These are phyloP conservation scores for Peucedramus taeniatus DNA, from an alignment of 2,113 vertebrate genomes.

Conservation along the genomic window DNA sequence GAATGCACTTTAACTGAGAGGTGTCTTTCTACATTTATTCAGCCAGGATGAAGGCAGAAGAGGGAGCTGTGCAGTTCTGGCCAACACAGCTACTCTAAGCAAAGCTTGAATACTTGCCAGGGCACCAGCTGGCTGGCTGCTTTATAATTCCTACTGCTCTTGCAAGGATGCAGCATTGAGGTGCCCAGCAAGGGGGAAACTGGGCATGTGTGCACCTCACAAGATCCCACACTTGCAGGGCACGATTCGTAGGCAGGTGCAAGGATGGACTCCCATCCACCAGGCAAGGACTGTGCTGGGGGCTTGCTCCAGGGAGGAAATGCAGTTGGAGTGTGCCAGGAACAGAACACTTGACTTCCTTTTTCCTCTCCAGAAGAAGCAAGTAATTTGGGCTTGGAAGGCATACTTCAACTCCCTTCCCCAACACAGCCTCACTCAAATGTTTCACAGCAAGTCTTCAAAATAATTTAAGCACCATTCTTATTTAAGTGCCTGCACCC, in stretches of 20 bases:
- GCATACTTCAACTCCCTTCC: not conserved
- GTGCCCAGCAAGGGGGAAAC: not conserved
- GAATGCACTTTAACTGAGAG: not conserved
- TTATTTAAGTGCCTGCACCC: not conserved
- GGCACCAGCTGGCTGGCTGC: not conserved
- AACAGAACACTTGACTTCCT: not conserved
- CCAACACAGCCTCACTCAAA: not conserved
- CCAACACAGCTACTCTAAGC: not conserved
- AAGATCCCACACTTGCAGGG: not conserved
- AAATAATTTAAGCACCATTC: not conserved
- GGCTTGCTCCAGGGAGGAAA: not conserved
- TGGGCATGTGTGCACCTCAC: too few relatives aligned
- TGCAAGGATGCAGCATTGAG: not conserved
- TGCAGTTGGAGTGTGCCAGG: not conserved
- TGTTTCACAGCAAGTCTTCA: not conserved
- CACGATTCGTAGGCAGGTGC: fast-evolving
- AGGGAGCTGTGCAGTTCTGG: not conserved
- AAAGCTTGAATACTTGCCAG: not conserved
- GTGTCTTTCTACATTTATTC: not conserved
- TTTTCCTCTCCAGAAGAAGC: not conserved
- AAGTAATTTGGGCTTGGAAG: not conserved
- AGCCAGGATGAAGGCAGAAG: not conserved
- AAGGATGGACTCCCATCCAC: not conserved
- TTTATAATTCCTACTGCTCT: not conserved
- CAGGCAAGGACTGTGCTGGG: not conserved